phyloP scores from a whole-genome alignment of 2,888 invertebrate species.

The Julus scandinavius region DNA sequence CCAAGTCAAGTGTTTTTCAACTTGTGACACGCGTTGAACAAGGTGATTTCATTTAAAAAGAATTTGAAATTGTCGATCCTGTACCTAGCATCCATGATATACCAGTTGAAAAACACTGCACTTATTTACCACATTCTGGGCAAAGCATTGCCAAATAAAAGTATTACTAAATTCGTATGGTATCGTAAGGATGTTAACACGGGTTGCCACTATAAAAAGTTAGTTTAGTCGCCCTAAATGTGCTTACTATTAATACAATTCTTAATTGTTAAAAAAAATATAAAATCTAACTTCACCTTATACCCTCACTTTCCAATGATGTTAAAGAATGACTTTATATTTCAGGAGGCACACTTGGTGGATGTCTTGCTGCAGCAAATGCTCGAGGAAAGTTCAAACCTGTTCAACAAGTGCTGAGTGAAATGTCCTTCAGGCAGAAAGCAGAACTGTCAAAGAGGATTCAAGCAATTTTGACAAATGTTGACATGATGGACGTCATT shows the following conservation, averaged over 20 bases:
- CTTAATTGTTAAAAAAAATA: too few relatives aligned
- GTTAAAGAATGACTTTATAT: neutral
- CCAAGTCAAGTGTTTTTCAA: neutral
- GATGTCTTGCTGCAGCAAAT: neutral
- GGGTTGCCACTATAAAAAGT: too few relatives aligned
- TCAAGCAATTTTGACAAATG: neutral
- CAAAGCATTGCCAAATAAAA: too few relatives aligned
- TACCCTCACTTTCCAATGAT: neutral
- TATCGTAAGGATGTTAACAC: too few relatives aligned
- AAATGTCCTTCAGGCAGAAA: slow-evolving; percentile 39
- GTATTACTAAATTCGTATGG: too few relatives aligned
- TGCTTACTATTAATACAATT: too few relatives aligned
- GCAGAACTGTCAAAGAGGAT: neutral
- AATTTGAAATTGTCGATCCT: too few relatives aligned
- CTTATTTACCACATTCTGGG: too few relatives aligned
- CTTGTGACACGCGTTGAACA: neutral
- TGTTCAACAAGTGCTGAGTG: slow-evolving; percentile 22
- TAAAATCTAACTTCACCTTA: too few relatives aligned
- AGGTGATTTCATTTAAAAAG: neutral
- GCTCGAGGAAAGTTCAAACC: slow-evolving; percentile 16
- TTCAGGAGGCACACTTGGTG: slow-evolving; percentile 48
- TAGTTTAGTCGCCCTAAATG: too few relatives aligned
- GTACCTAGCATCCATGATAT: too few relatives aligned
- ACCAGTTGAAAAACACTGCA: too few relatives aligned
- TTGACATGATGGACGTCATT: slow-evolving; percentile 8